These are phyloP conservation scores for Sebastes dallii DNA, from an alignment of 2,797 vertebrate genomes.

Conservation along the genomic window DNA sequence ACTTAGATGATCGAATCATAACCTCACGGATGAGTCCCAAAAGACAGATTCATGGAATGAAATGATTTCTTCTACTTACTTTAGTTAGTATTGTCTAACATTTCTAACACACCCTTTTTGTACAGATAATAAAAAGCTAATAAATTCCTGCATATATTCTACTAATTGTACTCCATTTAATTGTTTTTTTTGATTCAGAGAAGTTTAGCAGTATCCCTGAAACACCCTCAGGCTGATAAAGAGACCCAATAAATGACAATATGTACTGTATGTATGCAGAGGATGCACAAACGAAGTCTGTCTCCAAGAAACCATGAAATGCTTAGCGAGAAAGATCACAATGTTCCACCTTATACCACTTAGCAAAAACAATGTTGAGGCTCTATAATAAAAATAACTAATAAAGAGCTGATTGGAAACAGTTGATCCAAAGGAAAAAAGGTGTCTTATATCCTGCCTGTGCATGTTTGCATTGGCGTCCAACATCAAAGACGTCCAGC, in stretches of 20 bases:
- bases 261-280: constrained; percentile 2
- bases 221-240: constrained; percentile 24
- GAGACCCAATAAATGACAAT: constrained; percentile 10
- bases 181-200: constrained; percentile 32
- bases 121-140: constrained; percentile 6
- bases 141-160: constrained; percentile 19
- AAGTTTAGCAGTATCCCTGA: neutral
- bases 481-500: constrained; percentile 83
- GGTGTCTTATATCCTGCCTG: constrained; percentile 70
- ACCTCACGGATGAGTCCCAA: neutral
- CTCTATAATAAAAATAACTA: constrained; percentile 42
- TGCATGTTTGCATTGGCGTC: constrained; percentile 86
- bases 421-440: constrained; percentile 56
- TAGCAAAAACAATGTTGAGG: constrained; percentile 35
- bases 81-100: neutral
- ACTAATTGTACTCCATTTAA: constrained; percentile 22
- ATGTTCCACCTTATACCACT: constrained; percentile 39
- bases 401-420: constrained; percentile 67
- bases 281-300: constrained; percentile 3
- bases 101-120: neutral
- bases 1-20: constrained; percentile 12
- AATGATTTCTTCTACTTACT: neutral
- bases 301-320: constrained; percentile 30
- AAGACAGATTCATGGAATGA: constrained; percentile 1
- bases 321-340: constrained; percentile 1